A percentile compares a stretch with the other conserved stretches of the same genome.
Evolutionary conservation across 2,888 invertebrate species (phyloP).

Genomic region (Agonopterix arenella): DNA sequence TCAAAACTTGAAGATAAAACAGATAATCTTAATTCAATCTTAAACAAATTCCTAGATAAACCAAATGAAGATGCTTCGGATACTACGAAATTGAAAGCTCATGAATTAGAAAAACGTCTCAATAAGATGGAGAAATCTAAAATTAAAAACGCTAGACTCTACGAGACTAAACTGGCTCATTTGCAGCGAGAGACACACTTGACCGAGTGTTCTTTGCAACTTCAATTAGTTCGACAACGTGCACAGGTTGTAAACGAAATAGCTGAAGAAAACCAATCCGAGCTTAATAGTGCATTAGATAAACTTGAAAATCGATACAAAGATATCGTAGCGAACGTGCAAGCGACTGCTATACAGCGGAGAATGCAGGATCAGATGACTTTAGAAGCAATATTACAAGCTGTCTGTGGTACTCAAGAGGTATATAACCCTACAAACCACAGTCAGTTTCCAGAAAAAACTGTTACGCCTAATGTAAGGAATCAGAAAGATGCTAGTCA

Average conservation of each 20-base stretch:
- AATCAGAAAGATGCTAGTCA: slow-evolving; percentile 15
- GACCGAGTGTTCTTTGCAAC: slow-evolving; percentile 51
- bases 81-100: slow-evolving; percentile 26
- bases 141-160: slow-evolving; percentile 38
- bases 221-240: slow-evolving; percentile 54
- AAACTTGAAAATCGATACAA: slow-evolving; percentile 63
- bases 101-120: slow-evolving; percentile 52
- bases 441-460: slow-evolving; percentile 28
- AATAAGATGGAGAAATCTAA: slow-evolving; percentile 51
- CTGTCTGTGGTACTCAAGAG: slow-evolving; percentile 38
- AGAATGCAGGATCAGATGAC: slow-evolving; percentile 59
- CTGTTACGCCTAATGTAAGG: slow-evolving; percentile 29
- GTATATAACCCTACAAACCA: slow-evolving; percentile 17
- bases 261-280: slow-evolving; percentile 47
- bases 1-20: slow-evolving; percentile 40
- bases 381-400: slow-evolving; percentile 53
- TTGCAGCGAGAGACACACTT: slow-evolving; percentile 57
- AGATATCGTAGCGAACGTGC: slow-evolving; percentile 59
- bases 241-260: slow-evolving; percentile 51
- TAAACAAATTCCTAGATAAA: slow-evolving; percentile 37
- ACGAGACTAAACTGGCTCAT: slow-evolving; percentile 47
- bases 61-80: slow-evolving; percentile 30
- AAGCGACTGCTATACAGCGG: slow-evolving; percentile 60
- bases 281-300: slow-evolving; percentile 42
- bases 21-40: slow-evolving; percentile 32